Percentiles rank a stretch among this genome's conserved stretches.
Evolutionary conservation across 92 coral and sea anemone species (phyloP).

Genomic region (Metridium senile): DNA sequence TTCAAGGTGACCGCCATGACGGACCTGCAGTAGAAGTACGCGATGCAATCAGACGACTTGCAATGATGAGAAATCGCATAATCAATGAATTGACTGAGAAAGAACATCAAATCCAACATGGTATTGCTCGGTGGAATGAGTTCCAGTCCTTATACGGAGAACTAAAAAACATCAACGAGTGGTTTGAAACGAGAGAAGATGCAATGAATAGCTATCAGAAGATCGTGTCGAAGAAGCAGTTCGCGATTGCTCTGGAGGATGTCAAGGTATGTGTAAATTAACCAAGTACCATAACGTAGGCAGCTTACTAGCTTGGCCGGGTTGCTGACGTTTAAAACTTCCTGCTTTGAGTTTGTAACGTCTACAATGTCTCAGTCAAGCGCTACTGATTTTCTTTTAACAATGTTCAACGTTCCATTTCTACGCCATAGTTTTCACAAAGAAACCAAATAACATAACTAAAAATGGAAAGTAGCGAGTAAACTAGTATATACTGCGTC

Average conservation of each 20-base stretch:
- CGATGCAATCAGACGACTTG: slow-evolving; percentile 59
- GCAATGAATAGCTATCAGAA: slow-evolving; percentile 88
- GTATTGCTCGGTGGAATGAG: slow-evolving; percentile 89
- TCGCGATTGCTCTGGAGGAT: slow-evolving; percentile 91
- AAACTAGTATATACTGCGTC: too few relatives aligned
- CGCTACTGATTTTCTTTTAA: too few relatives aligned
- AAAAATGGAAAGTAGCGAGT: too few relatives aligned
- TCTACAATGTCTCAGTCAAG: too few relatives aligned
- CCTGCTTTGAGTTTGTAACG: too few relatives aligned
- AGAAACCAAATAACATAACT: too few relatives aligned
- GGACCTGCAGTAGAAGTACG: slow-evolving; percentile 52
- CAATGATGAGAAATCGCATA: slow-evolving; percentile 51
- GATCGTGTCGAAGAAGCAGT: slow-evolving; percentile 85
- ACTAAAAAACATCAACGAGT: slow-evolving; percentile 79
- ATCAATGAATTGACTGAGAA: slow-evolving; percentile 64
- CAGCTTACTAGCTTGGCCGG: too few relatives aligned
- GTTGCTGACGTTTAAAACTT: too few relatives aligned
- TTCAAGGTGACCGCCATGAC: slow-evolving; percentile 55
- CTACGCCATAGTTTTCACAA: too few relatives aligned
- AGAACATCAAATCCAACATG: slow-evolving; percentile 70
- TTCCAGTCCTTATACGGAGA: slow-evolving; percentile 81
- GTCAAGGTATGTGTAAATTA: slow-evolving; percentile 91
- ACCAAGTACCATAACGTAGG: too few relatives aligned
- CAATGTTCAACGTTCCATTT: too few relatives aligned
- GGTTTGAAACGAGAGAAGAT: slow-evolving; percentile 90